A percentile compares a stretch with the other conserved stretches of the same genome.
These are phyloP conservation scores for Meiosimyza decipiens DNA, from an alignment of 2,888 invertebrate species.

Conservation along the genomic window DNA sequence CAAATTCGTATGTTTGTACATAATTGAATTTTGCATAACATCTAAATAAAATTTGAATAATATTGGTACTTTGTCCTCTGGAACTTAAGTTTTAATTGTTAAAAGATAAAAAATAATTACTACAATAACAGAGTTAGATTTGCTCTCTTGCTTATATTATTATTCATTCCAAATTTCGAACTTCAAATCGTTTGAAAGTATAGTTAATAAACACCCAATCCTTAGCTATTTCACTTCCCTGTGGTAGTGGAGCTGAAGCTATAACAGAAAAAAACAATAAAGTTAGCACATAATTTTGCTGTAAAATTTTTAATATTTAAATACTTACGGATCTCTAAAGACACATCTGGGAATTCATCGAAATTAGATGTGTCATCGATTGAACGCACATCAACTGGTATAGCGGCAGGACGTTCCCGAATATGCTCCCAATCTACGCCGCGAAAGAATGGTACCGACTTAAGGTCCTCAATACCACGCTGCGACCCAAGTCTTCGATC, in stretches of 20 bases:
- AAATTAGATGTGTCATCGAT: constrained; percentile 99
- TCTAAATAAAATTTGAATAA: constrained; percentile 26
- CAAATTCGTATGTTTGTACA: constrained; percentile 27
- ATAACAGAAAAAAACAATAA: constrained; percentile 54
- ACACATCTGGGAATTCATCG: constrained; percentile 99
- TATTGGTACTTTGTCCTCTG: constrained; percentile 22
- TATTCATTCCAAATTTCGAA: constrained; percentile 62
- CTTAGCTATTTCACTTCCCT: constrained; percentile 94
- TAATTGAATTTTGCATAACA: constrained; percentile 28
- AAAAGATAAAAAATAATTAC: constrained; percentile 30
- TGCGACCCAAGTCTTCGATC: constrained; percentile 92
- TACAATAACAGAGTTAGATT: constrained; percentile 20
- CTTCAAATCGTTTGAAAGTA: constrained; percentile 99
- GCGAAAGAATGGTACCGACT: constrained; percentile 92
- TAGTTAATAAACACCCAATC: constrained; percentile 99
- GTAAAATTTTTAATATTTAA: neutral
- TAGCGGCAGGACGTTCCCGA: constrained; percentile 97
- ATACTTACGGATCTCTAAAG: constrained; percentile 95
- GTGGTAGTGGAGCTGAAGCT: constrained; percentile 88
- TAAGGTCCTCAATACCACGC: constrained; percentile 93
- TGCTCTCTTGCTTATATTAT: constrained; percentile 10
- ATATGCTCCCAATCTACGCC: constrained; percentile 99
- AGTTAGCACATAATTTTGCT: neutral
- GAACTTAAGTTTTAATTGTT: constrained; percentile 29
- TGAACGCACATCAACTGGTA: constrained; percentile 96